A percentile compares a stretch with the other conserved stretches of the same genome.
Evolutionary conservation across 53 echinoderm and acorn worm genomes (phyloP).

Genomic region (Echinarachnius parma): DNA sequence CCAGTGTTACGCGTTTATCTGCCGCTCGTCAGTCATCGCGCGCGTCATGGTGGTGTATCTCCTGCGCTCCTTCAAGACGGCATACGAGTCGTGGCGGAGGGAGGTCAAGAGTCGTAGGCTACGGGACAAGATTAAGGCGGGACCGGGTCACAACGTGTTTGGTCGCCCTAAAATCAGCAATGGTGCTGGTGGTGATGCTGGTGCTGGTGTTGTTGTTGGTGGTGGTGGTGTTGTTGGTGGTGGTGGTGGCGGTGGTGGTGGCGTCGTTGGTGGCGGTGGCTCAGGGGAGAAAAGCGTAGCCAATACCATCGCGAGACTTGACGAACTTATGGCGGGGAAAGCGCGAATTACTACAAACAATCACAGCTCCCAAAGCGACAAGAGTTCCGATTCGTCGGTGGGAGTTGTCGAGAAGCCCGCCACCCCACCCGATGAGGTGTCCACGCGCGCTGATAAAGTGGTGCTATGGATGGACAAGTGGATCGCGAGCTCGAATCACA

Average conservation of each 20-base stretch:
- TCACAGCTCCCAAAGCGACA: background rate
- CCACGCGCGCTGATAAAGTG: slow-evolving; percentile 32
- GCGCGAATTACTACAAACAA: no score
- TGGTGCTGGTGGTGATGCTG: background rate
- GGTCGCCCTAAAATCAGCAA: no score
- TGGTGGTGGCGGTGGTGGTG: no score
- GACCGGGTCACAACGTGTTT: slow-evolving; percentile 32
- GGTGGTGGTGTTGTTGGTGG: no score
- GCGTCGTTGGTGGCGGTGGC: no score
- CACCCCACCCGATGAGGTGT: slow-evolving; percentile 18
- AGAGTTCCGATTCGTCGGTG: background rate
- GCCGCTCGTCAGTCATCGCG: slow-evolving; percentile 60
- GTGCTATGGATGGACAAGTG: slow-evolving; percentile 30
- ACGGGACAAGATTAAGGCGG: slow-evolving; percentile 39
- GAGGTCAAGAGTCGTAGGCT: slow-evolving; percentile 55
- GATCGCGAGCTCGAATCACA: background rate
- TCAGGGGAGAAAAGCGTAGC: slow-evolving; percentile 19
- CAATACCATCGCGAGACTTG: background rate
- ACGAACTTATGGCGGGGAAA: slow-evolving; percentile 13
- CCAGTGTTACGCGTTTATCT: slow-evolving; percentile 76
- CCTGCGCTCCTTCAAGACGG: slow-evolving; percentile 78
- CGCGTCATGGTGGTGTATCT: slow-evolving; percentile 87
- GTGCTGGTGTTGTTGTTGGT: no score
- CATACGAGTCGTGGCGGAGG: slow-evolving; percentile 71
- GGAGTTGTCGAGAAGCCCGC: background rate